A percentile compares a stretch with the other conserved stretches of the same genome.
phyloP scores from a whole-genome alignment of 2,888 invertebrate species.

The Nipponacmea schrenckii region DNA sequence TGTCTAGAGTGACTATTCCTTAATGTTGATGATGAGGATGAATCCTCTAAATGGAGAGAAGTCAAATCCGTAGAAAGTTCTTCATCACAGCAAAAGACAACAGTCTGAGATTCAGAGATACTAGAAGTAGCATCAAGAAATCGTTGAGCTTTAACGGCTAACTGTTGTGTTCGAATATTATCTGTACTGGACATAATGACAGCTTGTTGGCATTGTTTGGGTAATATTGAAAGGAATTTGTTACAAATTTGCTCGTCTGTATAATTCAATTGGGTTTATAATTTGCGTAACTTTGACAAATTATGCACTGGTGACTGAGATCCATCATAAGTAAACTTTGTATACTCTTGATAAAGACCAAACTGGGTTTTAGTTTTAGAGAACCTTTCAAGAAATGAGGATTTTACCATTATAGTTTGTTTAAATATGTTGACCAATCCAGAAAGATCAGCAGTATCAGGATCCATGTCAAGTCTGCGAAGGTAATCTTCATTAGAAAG shows the following conservation, averaged over 20 bases:
- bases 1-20: too few species aligned
- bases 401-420: neutral
- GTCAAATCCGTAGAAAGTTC: too few species aligned
- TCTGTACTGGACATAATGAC: neutral
- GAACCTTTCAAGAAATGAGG: neutral
- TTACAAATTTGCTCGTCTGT: neutral
- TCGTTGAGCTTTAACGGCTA: neutral
- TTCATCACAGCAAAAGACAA: too few species aligned
- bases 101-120: too few species aligned
- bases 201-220: neutral
- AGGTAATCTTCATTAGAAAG: neutral
- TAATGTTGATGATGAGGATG: too few species aligned
- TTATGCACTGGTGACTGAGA: neutral
- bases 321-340: neutral
- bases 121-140: too few species aligned
- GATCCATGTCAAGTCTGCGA: neutral
- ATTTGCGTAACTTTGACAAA: neutral
- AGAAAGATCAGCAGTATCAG: neutral
- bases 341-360: neutral
- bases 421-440: neutral
- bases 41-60: too few species aligned
- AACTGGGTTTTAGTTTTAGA: neutral
- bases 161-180: neutral
- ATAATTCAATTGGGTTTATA: neutral
- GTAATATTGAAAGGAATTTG: neutral